Percentiles rank a stretch among this genome's conserved stretches.
phyloP scores from a whole-genome alignment of 1,140 invertebrate genomes.

The Pissodes strobi region DNA sequence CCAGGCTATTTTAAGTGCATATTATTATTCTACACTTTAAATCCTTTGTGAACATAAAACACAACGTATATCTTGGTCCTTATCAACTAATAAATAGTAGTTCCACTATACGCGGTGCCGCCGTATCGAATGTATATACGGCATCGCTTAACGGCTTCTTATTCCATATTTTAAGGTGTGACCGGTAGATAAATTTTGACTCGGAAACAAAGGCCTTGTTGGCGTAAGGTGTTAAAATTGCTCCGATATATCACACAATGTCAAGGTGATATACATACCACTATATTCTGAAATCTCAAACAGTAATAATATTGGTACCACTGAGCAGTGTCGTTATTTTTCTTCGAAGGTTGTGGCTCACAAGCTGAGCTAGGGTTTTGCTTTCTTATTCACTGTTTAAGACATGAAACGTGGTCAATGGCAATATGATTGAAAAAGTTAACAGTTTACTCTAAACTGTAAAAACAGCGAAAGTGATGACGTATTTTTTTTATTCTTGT shows the following conservation, averaged over 20 bases:
- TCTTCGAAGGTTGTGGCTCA: too few relatives aligned
- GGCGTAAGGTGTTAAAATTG: conserved; percentile 29
- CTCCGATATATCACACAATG: conserved; percentile 17
- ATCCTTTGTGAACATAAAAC: background rate
- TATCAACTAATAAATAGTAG: conserved; percentile 25
- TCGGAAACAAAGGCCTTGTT: conserved; percentile 26
- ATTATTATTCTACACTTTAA: too few relatives aligned
- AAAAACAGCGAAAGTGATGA: too few relatives aligned
- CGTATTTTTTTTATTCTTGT: too few relatives aligned
- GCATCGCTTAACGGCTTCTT: conserved; percentile 5
- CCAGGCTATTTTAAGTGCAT: too few relatives aligned
- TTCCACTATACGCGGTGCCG: conserved; percentile 8
- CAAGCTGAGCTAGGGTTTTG: too few relatives aligned
- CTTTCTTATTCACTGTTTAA: too few relatives aligned
- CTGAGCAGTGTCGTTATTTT: conserved; percentile 4
- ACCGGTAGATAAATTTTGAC: conserved; percentile 19
- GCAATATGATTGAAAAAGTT: too few relatives aligned
- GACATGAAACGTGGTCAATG: too few relatives aligned
- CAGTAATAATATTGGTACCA: conserved; percentile 18
- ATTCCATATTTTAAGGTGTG: conserved; percentile 26
- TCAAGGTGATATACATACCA: conserved; percentile 13
- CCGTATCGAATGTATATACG: background rate
- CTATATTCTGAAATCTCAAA: conserved; percentile 2
- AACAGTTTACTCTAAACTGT: too few relatives aligned
- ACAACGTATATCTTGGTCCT: background rate